A percentile compares a stretch with the other conserved stretches of the same genome.
Evolutionary conservation across 2,113 vertebrate species (phyloP).

Genomic region (Atractosteus spatula): DNA sequence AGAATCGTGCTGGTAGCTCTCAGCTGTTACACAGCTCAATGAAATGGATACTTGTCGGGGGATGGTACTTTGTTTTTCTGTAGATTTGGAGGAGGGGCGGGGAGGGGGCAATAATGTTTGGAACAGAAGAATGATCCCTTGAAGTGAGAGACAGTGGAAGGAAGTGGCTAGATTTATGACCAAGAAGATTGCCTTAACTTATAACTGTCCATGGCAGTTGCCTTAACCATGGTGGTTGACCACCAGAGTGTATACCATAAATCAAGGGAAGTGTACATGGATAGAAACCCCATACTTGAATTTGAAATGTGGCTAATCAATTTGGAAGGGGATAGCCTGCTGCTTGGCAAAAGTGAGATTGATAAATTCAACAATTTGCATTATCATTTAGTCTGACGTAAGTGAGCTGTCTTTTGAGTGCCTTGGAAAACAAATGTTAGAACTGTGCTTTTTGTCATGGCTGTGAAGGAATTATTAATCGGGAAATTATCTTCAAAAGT

Average conservation of each 20-base stretch:
- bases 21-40: too few relatives aligned
- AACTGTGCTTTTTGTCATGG: too few relatives aligned
- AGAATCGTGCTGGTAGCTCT: too few relatives aligned
- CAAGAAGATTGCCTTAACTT: conserved; percentile 29
- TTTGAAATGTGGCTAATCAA: not conserved
- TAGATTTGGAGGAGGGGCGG: conserved; percentile 17
- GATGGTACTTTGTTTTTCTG: conserved; percentile 11
- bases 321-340: not conserved
- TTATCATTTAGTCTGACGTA: too few relatives aligned
- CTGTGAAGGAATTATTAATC: too few relatives aligned
- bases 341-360: not conserved
- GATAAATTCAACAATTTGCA: not conserved
- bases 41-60: not conserved
- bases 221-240: conserved; percentile 57
- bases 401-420: too few relatives aligned
- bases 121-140: conserved; percentile 65
- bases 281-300: not conserved
- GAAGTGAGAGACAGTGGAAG: conserved; percentile 70
- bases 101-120: conserved; percentile 63
- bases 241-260: conserved; percentile 37
- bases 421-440: too few relatives aligned
- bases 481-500: too few relatives aligned
- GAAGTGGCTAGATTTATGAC: conserved; percentile 74
- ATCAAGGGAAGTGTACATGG: not conserved
- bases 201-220: conserved; percentile 40